A percentile compares a stretch with the other conserved stretches of the same genome.
phyloP scores from a whole-genome alignment of 1,140 invertebrate species.

The Panulirus ornatus region DNA sequence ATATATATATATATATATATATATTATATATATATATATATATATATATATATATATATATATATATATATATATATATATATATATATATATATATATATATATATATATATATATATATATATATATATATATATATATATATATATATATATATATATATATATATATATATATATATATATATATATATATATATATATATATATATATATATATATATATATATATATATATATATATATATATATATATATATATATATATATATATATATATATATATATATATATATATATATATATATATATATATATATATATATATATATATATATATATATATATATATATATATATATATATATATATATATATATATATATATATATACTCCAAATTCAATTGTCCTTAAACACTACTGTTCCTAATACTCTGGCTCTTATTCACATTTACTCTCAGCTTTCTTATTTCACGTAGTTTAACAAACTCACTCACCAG shows the following conservation, averaged over 20 bases:
- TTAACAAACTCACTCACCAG: too few relatives aligned
- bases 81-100: too few relatives aligned
- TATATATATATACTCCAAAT: conserved; percentile 11
- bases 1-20: neutral
- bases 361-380: conserved; percentile 14
- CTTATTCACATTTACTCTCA: too few relatives aligned
- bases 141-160: conserved; percentile 45
- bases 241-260: conserved; percentile 12
- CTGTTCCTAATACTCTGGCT: too few relatives aligned
- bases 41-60: neutral
- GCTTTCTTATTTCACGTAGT: too few relatives aligned
- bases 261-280: neutral
- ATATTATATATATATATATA: neutral
- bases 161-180: conserved; percentile 24
- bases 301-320: neutral
- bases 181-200: neutral
- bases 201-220: neutral
- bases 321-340: neutral
- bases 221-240: neutral
- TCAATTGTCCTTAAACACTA: too few relatives aligned
- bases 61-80: too few relatives aligned
- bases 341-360: neutral
- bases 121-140: conserved; percentile 42
- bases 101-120: conserved; percentile 1
- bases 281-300: conserved; percentile 1